Conservation (phyloP, 2,113 vertebrate genomes). For the Perca fluviatilis region DNA sequence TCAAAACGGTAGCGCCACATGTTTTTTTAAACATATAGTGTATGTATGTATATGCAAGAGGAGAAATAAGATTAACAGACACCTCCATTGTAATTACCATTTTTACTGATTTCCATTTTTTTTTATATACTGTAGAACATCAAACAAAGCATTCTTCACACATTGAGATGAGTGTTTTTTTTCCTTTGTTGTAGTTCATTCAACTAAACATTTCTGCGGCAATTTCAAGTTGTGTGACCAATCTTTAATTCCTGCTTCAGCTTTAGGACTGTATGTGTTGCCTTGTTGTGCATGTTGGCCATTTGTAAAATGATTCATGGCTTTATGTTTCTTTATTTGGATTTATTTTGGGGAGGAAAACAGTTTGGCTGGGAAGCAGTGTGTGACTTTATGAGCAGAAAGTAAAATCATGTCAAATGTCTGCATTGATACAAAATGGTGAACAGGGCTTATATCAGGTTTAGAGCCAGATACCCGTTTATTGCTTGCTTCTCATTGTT, state of each 20-base stretch:
- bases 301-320: conserved; percentile 51
- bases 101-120: not conserved
- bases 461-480: not conserved
- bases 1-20: not conserved
- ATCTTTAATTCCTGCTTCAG: conserved; percentile 32
- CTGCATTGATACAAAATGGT: conserved; percentile 5
- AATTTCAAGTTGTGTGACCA: conserved; percentile 22
- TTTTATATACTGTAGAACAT: not conserved
- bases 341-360: conserved; percentile 27
- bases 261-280: conserved; percentile 10
- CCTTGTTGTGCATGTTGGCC: conserved; percentile 35
- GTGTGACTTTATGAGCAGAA: conserved; percentile 15
- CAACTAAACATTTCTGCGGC: conserved; percentile 1
- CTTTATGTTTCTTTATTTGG: conserved; percentile 38
- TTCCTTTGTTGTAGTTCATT: not conserved
- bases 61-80: not conserved
- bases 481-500: not conserved
- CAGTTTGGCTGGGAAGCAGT: conserved; percentile 4
- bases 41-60: not conserved
- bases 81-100: not conserved
- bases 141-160: not conserved
- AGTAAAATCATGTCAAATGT: conserved; percentile 20
- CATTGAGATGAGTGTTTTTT: not conserved
- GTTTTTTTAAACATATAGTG: not conserved
- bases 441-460: not conserved